Evolutionary conservation across 92 coral and sea anemone species (phyloP), one percentile per base, ranked within the genome.

Genomic region (Metridium senile): DNA sequence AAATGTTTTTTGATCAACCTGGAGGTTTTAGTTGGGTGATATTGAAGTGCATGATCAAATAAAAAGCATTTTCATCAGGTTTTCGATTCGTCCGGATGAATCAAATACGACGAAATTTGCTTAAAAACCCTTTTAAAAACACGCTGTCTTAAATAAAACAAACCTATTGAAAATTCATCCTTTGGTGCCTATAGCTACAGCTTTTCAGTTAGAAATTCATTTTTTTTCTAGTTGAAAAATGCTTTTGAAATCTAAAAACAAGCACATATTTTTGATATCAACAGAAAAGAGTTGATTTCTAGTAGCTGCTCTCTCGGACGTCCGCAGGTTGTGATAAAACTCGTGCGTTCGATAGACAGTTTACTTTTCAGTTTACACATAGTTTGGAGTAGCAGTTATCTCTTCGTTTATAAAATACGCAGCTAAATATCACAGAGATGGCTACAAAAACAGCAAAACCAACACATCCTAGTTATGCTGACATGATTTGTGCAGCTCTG

Each of bases 401-500:
- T n/a, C n/a, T n/a, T n/a, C n/a, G n/a, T n/a, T n/a, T n/a, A n/a
- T n/a, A n/a, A n/a, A n/a, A n/a, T n/a, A 39, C 49, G 49, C 6
- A 4, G 8, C 13, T 39, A 39, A 39, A 39, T 4, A 39, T 39
- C 8, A 13, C 49, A 4, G 49, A 6, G 6, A 13, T 39, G 13
- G 68, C 72, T 11, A 57, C 57, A 0, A 70, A 35, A 59, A 43
- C 66, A 59, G 58, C 72, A 46, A 20, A 69, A 30, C 29, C 29
- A 63, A 58, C 91, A 21, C 97, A 91, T 72, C 97, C 97, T 13
- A 91, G 85, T 74, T 91, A 91, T 59, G 74, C 81, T 35, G 97
- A 91, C 64, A 91, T 91, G 97, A 58, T 91, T 1, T 43, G 62
- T 26, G 66, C 69, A 35, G 97, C 97, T 1, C 47, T 89, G 46